Conservation (phyloP, 2,888 invertebrate species). For the Entomobrya multifasciata region DNA sequence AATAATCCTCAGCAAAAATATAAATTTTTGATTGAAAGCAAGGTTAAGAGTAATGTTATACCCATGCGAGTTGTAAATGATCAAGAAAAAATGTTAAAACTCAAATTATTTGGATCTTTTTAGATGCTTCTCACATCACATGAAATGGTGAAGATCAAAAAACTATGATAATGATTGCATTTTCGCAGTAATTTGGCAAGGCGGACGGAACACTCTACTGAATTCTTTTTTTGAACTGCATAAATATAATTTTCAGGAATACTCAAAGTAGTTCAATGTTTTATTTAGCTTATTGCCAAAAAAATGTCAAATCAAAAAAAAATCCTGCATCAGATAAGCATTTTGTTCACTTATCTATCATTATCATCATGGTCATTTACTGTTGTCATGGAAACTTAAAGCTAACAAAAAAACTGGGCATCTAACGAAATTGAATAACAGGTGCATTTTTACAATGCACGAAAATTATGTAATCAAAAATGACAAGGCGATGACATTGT, state of each 20-base stretch:
- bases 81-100: too few relatives aligned
- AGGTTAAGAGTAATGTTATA: too few relatives aligned
- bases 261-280: conserved; percentile 2
- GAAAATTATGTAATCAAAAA: conserved; percentile 2
- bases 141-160: neutral
- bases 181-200: neutral
- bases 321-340: neutral
- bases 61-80: too few relatives aligned
- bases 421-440: neutral
- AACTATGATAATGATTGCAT: neutral
- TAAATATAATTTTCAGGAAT: neutral
- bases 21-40: neutral
- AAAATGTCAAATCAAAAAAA: neutral
- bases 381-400: neutral
- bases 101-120: neutral
- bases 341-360: too few relatives aligned
- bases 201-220: neutral
- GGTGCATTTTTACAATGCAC: too few relatives aligned
- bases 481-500: neutral
- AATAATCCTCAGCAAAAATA: neutral
- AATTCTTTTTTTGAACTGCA: neutral
- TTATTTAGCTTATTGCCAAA: neutral
- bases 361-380: too few relatives aligned
- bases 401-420: too few relatives aligned
- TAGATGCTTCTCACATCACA: neutral